Evolutionary conservation across 2,888 invertebrate genomes (phyloP), one percentile per base, ranked within the genome.

Genomic region (Troides oblongomaculatus): DNA sequence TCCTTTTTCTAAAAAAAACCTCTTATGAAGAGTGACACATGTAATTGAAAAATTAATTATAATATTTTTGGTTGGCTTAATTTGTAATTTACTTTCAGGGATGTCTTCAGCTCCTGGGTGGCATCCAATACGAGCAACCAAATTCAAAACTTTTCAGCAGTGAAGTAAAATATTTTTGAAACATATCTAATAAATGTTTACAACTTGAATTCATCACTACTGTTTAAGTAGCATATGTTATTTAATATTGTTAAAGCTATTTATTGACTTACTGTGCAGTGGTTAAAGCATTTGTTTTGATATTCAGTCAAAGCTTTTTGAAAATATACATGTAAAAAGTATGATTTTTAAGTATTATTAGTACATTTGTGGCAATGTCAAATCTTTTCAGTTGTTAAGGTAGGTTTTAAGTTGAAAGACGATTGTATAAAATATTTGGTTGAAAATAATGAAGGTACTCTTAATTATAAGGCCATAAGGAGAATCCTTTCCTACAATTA

Each of bases 51-150:
- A 30, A 30, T 39, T 50, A 50, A 50, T 50, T 66, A 21, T n/a
- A 71, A 46, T 21, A 3, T 30, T 30, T 65, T 56, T n/a, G 25
- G 39, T 57, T 57, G 18, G 8, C 23, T 57, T 58, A 69, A 70
- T 72, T 72, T 72, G 78, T 78, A 72, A 78, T 79, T 81, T 80
- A 79, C 76, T 94, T 94, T 71, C 95, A 97, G 97, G 92, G 97
- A 98, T 90, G 98, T 98, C 74, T 97, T 97, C 93, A 96, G 96
- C 84, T 96, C 96, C 74, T 97, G 97, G 97, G 97, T 97, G 82
- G 96, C 97, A 74, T 95, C 96, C 81, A 96, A 97, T 93, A 96
- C 96, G 93, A 96, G 96, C 90, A 95, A 94, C 90, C 94, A 95
- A 88, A 94, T 95, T 85, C 96, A 96, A 92, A 95, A 95, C 86